Base-by-base conservation (phyloP, 2,797 vertebrate species). In the Esox masquinongy region DNA sequence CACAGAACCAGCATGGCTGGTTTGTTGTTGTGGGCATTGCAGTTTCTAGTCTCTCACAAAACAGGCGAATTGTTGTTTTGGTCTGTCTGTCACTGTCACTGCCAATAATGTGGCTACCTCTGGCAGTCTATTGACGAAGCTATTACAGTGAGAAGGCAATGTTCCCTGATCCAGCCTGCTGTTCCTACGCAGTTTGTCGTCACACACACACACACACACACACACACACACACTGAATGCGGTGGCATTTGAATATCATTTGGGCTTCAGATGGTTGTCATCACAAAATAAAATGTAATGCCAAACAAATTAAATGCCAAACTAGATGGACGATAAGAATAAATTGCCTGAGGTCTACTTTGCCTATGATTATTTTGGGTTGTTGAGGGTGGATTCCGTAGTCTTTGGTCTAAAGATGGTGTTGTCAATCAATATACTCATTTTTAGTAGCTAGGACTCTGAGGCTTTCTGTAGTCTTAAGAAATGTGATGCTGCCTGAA, bases 1-100 rank as follows among this genome's bases (percentile, higher is more conserved):
- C 84, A 78, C 22, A 76, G 61, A 72, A 26, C 53, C 83, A 74
- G 75, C 59, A 66, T 77, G 78, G 77, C 63, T 71, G 70, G 80
- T 82, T 72, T 76, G 31, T 70, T 78, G 49, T 15, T 31, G 14
- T 71, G 75, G 81, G 50, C 68, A 70, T 73, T 74, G 71, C 73
- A 74, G 56, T 80, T 77, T 76, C 68, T 29, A n/a, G 61, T 80
- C 76, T 75, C 59, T 80, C 71, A 82, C 70, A 51, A 26, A 75
- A 64, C 72, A 74, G 73, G 74, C 74, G 77, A 84, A 73, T 67
- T 77, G 74, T 73, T 70, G 67, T 77, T 77, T 79, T 22, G 36
- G 69, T 75, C 76, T 71, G 17, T 72, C 75, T 79, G 82, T 82
- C 75, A 70, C 56, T 31, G 61, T 3, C 51, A 72, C 36, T 14